Evolutionary conservation across 2,888 invertebrate genomes (phyloP).

Genomic region (Leptopilina drosophilae): DNA sequence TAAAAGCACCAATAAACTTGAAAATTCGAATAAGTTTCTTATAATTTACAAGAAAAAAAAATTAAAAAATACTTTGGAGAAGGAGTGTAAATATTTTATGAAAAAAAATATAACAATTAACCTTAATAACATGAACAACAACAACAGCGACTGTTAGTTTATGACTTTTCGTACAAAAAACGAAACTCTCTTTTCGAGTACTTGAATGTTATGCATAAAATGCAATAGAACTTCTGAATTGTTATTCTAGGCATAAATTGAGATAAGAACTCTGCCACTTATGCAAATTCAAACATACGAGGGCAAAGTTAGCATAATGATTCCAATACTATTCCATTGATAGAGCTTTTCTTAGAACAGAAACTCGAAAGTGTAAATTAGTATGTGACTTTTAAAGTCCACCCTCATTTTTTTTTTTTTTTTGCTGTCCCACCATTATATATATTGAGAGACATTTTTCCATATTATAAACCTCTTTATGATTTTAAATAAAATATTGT

Average conservation of each 20-base stretch:
- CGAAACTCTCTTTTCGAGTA: background rate
- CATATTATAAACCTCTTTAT: conserved; percentile 9
- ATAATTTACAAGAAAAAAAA: no score
- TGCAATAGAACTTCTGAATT: conserved; percentile 17
- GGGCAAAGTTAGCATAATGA: conserved; percentile 33
- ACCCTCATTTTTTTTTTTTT: conserved; percentile 19
- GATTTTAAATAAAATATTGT: conserved; percentile 28
- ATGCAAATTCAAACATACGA: conserved; percentile 3
- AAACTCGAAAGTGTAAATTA: conserved; percentile 23
- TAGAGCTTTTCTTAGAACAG: conserved; percentile 13
- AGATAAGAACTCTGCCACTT: conserved; percentile 17
- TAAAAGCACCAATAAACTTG: no score
- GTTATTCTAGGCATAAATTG: conserved; percentile 20
- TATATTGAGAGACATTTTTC: background rate
- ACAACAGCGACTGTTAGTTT: background rate
- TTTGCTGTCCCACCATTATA: background rate
- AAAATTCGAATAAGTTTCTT: no score
- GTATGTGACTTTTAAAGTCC: conserved; percentile 9
- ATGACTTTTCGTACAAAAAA: background rate
- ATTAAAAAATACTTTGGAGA: no score
- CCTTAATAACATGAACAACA: background rate
- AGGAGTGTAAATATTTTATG: background rate
- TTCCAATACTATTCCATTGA: conserved; percentile 19
- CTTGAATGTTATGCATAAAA: conserved; percentile 7
- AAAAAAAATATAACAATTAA: background rate